These are phyloP conservation scores for Pollicipes pollicipes DNA, from an alignment of 1,140 invertebrate species.

Conservation along the genomic window DNA sequence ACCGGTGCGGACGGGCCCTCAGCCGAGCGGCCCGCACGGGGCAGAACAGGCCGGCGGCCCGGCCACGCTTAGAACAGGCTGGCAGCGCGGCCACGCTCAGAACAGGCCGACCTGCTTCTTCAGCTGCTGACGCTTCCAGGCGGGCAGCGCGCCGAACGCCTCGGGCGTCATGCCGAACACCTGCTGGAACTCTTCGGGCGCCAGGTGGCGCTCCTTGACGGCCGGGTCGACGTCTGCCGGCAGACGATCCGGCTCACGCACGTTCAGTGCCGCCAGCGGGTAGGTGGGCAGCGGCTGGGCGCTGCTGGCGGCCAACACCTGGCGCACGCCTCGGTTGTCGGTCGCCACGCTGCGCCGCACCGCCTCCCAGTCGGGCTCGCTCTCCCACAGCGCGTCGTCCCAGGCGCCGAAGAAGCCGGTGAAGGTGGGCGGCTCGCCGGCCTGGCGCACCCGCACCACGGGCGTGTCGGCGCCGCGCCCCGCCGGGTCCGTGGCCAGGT, in stretches of 20 bases:
- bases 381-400: constrained; percentile 57
- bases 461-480: constrained; percentile 55
- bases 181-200: constrained; percentile 64
- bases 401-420: constrained; percentile 80
- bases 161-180: constrained; percentile 63
- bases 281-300: constrained; percentile 35
- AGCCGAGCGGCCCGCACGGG: too few relatives aligned
- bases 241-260: constrained; percentile 48
- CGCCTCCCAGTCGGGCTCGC: not conserved
- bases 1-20: too few relatives aligned
- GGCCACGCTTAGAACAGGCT: too few relatives aligned
- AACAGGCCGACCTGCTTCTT: constrained; percentile 71
- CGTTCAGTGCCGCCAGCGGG: constrained; percentile 43
- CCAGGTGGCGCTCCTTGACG: constrained; percentile 69
- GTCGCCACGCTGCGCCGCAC: not conserved
- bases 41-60: too few relatives aligned
- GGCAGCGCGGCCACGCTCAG: constrained; percentile 30
- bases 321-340: not conserved
- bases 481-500: constrained; percentile 46
- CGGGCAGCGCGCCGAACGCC: constrained; percentile 56
- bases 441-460: constrained; percentile 58
- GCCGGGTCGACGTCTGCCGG: constrained; percentile 61
- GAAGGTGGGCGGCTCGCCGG: constrained; percentile 69
- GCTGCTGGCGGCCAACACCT: constrained; percentile 7
- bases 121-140: constrained; percentile 71